These are phyloP conservation scores for Mola mola DNA, from an alignment of 2,113 vertebrate genomes.

Conservation along the genomic window DNA sequence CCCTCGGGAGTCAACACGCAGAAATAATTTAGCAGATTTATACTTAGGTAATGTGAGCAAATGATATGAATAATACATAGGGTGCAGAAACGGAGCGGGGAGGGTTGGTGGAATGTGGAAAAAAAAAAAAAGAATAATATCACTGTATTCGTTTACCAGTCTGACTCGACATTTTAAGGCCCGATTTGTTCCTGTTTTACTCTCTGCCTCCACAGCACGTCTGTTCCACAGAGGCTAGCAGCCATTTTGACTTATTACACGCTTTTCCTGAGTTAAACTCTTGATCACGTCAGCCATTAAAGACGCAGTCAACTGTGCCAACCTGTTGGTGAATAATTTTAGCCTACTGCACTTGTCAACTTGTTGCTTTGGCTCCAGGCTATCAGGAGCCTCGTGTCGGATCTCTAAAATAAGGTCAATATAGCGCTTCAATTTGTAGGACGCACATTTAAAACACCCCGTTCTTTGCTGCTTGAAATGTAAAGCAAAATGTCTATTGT, in stretches of 20 bases:
- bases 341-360: conserved; percentile 48
- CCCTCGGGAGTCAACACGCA: conserved; percentile 78
- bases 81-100: conserved; percentile 53
- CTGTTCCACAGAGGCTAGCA: conserved; percentile 46
- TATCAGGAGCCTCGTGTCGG: neutral
- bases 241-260: conserved; percentile 53
- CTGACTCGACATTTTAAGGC: conserved; percentile 72
- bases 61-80: conserved; percentile 80
- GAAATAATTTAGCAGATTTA: conserved; percentile 81
- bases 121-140: conserved; percentile 35
- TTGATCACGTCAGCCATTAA: conserved; percentile 16
- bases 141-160: conserved; percentile 63
- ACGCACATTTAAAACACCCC: no score
- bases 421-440: no score
- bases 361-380: conserved; percentile 63
- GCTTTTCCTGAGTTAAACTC: conserved; percentile 27
- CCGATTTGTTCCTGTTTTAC: conserved; percentile 1
- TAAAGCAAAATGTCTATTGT: no score
- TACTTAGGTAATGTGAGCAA: conserved; percentile 81
- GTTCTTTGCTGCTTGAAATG: no score
- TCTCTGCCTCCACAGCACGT: conserved; percentile 35
- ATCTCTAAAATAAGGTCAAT: no score
- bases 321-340: conserved; percentile 49
- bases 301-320: conserved; percentile 22
- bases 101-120: conserved; percentile 4